Conservation (phyloP, 2,888 invertebrate species). For the Cryptosula pallasiana region DNA sequence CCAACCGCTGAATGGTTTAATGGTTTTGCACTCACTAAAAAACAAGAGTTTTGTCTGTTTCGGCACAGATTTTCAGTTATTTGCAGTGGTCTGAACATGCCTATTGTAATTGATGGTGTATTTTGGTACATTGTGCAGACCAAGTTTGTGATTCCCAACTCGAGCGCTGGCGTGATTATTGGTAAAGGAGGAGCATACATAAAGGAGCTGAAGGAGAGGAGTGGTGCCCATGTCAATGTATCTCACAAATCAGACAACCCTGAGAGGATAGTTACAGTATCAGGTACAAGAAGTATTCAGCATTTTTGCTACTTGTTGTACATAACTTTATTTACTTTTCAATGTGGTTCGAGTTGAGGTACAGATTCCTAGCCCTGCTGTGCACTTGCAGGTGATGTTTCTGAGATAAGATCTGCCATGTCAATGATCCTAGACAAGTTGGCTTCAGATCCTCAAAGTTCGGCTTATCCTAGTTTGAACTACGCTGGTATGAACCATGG, state of each 20-base stretch:
- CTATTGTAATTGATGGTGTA: too few species aligned
- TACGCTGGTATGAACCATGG: constrained; percentile 66
- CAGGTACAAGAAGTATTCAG: constrained; percentile 40
- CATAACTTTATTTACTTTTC: too few species aligned
- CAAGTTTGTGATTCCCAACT: constrained; percentile 53
- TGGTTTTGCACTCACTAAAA: too few species aligned
- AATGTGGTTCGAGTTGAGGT: too few species aligned
- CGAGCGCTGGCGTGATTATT: constrained; percentile 55
- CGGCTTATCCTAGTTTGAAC: background rate
- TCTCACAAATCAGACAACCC: constrained; percentile 53
- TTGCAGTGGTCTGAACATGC: too few species aligned
- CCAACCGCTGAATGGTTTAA: too few species aligned
- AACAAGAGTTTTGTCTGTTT: too few species aligned
- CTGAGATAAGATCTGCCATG: constrained; percentile 29
- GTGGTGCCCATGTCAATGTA: constrained; percentile 54
- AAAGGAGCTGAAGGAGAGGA: constrained; percentile 53
- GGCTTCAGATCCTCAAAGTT: constrained; percentile 23
- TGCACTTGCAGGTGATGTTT: constrained; percentile 3
- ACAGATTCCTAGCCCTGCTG: too few species aligned
- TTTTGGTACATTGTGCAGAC: too few species aligned
- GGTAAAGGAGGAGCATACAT: constrained; percentile 53
- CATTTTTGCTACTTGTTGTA: too few species aligned
- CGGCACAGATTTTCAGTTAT: too few species aligned
- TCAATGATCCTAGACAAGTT: constrained; percentile 73
- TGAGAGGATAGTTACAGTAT: constrained; percentile 53